Percentiles rank a stretch among this genome's conserved stretches.
phyloP scores from a whole-genome alignment of 2,113 vertebrate genomes.

The Callionymus lyra region DNA sequence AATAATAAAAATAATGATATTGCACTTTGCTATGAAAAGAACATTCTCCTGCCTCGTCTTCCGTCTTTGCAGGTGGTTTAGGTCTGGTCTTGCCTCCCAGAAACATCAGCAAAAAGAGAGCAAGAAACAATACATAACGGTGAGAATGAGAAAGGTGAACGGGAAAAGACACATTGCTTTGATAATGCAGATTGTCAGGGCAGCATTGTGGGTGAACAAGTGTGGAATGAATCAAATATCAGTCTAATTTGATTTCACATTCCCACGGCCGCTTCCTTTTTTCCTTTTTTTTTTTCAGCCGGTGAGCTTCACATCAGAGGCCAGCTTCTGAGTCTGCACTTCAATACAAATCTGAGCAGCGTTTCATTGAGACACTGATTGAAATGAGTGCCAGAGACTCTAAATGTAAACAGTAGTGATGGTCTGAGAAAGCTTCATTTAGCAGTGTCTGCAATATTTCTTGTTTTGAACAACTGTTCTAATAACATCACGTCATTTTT shows the following conservation, averaged over 20 bases:
- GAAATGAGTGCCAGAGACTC: neutral
- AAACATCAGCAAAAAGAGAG: constrained; percentile 2
- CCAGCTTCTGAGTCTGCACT: constrained; percentile 22
- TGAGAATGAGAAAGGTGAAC: constrained; percentile 28
- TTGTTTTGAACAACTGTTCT: too few species aligned
- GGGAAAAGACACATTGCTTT: constrained; percentile 45
- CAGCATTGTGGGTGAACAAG: constrained; percentile 49
- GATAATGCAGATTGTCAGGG: constrained; percentile 59
- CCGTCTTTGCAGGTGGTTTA: too few species aligned
- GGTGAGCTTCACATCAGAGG: constrained; percentile 26
- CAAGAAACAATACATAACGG: constrained; percentile 14
- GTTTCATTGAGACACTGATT: constrained; percentile 5
- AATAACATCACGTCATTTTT: too few species aligned
- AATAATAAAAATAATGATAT: too few species aligned
- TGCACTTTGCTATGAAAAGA: too few species aligned
- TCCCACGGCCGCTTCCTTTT: constrained; percentile 27
- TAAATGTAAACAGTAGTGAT: constrained; percentile 8
- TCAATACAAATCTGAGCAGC: constrained; percentile 17
- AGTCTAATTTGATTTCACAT: constrained; percentile 49
- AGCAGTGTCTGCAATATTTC: too few species aligned
- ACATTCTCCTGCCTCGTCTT: too few species aligned
- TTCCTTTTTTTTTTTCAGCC: constrained; percentile 46
- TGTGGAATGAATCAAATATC: constrained; percentile 46
- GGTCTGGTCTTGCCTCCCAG: too few species aligned
- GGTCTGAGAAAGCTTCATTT: too few species aligned